These are phyloP conservation scores for Zophobas atratus DNA, from an alignment of 1,140 invertebrate species.

Conservation along the genomic window DNA sequence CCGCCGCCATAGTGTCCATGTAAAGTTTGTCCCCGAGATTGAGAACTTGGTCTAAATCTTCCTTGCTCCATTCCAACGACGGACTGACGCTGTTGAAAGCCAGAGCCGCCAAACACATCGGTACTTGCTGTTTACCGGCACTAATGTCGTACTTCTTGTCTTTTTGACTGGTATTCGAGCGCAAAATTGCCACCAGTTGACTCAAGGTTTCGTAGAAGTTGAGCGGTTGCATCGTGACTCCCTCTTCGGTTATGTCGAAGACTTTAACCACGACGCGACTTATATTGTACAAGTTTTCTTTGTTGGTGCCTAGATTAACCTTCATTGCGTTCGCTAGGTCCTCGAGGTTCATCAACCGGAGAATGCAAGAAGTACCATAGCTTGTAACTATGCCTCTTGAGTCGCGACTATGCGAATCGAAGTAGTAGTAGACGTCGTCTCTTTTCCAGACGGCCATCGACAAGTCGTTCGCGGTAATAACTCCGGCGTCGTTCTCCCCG, in stretches of 20 bases:
- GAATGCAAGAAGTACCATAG: constrained; percentile 54
- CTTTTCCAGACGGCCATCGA: constrained; percentile 67
- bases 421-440: constrained; percentile 66
- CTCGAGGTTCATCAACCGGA: constrained; percentile 39
- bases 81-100: constrained; percentile 61
- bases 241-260: constrained; percentile 50
- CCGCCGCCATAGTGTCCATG: constrained; percentile 47
- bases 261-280: constrained; percentile 52
- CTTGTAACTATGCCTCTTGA: constrained; percentile 62
- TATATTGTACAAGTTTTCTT: constrained; percentile 54
- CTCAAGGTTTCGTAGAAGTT: constrained; percentile 59
- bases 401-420: constrained; percentile 69
- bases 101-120: constrained; percentile 61
- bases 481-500: constrained; percentile 65
- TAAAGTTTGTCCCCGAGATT: constrained; percentile 53
- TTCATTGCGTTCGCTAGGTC: constrained; percentile 49
- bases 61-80: constrained; percentile 57
- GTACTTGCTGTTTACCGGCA: constrained; percentile 62
- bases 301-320: constrained; percentile 50
- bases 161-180: constrained; percentile 54
- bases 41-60: constrained; percentile 61
- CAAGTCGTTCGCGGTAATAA: constrained; percentile 66
- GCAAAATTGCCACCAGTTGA: constrained; percentile 59
- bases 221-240: constrained; percentile 53
- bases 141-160: constrained; percentile 59